These are phyloP conservation scores for Aspidiotus destructor DNA, from an alignment of 2,888 invertebrate genomes.

Conservation along the genomic window DNA sequence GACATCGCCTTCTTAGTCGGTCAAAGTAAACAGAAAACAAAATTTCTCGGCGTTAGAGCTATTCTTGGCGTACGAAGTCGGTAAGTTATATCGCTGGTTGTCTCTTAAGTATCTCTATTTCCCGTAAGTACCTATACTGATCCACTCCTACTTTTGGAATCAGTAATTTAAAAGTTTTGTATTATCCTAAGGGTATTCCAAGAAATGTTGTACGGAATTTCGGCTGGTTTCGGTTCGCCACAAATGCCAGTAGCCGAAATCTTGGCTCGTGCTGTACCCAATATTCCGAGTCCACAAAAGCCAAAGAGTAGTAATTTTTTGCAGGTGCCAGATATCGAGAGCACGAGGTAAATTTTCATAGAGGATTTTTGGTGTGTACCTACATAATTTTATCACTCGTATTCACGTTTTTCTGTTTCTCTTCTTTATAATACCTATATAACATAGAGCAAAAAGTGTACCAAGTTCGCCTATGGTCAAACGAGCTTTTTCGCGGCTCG, in stretches of 20 bases:
- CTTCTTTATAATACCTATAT: too few relatives aligned
- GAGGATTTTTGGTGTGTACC: background rate
- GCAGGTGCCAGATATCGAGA: conserved; percentile 82
- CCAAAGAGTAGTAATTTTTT: conserved; percentile 85
- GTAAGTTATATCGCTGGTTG: conserved; percentile 44
- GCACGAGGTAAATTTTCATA: conserved; percentile 49
- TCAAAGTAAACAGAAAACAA: conserved; percentile 81
- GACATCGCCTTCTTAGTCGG: conserved; percentile 86
- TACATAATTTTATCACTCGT: background rate
- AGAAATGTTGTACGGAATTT: conserved; percentile 91
- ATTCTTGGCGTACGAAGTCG: conserved; percentile 83
- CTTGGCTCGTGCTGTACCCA: conserved; percentile 73
- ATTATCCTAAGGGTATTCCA: conserved; percentile 60
- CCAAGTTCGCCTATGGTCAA: conserved; percentile 91
- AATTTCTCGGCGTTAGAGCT: conserved; percentile 81
- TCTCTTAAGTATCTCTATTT: too few relatives aligned
- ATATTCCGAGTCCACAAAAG: conserved; percentile 72
- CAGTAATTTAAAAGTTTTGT: too few relatives aligned
- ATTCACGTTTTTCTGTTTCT: too few relatives aligned
- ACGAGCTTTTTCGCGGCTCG: conserved; percentile 78
- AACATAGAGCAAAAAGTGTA: conserved; percentile 72
- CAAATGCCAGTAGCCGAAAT: conserved; percentile 87
- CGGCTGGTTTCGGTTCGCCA: conserved; percentile 84
- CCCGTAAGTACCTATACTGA: too few relatives aligned
- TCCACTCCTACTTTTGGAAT: too few relatives aligned